Base-by-base conservation (phyloP, 1,140 invertebrate species). In the Aphaenogaster ashmeadi region DNA sequence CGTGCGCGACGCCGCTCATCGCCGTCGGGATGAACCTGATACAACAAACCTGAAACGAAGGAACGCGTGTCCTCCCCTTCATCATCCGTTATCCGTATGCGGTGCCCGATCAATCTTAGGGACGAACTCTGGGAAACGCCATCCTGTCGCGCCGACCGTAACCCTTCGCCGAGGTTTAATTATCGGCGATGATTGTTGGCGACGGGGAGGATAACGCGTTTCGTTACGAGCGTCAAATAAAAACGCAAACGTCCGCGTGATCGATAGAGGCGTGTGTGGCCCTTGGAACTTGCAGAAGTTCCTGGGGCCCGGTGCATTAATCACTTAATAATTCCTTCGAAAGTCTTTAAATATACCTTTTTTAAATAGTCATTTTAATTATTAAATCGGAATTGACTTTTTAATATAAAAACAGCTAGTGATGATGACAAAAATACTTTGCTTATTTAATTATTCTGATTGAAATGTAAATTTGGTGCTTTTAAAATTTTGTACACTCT, bases 141-240 rank as follows among this genome's bases (percentile, higher is more conserved):
- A 3, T 67, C 13, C n/a, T 54, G 15, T 44, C 13, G 13, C 5
- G 2, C 27, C 18, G 4, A 27, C 6, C 9, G n/a, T 56, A 27
- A 54, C 8, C 2, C 15, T 27, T 80, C 13, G 47, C 1, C 36
- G 15, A 13, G 44, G 9, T 11, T 79, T 27, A 33, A 71, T 71
- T 27, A 0, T 47, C 41, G 15, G 2, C 11, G 13, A 78, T 54
- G 36, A 71, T 69, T 33, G 56, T 47, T 18, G 27, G 11, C 21
- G 6, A 15, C 33, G 11, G 8, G n/a, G 3, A 56, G 36, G 52
- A 58, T 81, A 41, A 71, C 8, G 38, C 15, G 8, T 54, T 81
- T 81, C 11, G 52, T 71, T 3, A 15, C 2, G 36, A 44, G 11
- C 9, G 64, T 77, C 27, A 58, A 79, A 62, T 78, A 66, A 50